Evolutionary conservation across 1,140 invertebrate species (phyloP).

Genomic region (Antheraea mylitta): DNA sequence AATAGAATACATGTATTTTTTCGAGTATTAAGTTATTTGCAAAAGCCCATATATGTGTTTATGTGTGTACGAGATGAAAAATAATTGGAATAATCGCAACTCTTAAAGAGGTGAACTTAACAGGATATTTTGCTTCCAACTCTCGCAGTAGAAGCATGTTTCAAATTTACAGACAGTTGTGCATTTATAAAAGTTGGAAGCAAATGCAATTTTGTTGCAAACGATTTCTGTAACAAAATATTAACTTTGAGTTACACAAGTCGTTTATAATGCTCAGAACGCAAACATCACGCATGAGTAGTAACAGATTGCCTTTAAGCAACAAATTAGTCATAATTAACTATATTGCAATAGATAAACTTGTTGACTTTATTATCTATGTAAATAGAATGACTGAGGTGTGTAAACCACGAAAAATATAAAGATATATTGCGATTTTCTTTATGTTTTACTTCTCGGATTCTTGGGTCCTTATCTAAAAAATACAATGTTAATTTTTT

Average conservation of each 20-base stretch:
- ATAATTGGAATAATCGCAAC: slow-evolving; percentile 6
- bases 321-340: no score
- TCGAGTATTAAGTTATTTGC: no score
- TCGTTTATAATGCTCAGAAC: neutral
- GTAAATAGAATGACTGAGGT: no score
- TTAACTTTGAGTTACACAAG: neutral
- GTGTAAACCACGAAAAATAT: no score
- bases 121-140: neutral
- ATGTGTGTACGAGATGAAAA: neutral
- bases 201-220: neutral
- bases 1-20: neutral
- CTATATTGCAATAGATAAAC: no score
- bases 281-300: neutral
- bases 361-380: no score
- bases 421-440: no score
- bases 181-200: neutral
- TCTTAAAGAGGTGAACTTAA: neutral
- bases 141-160: neutral
- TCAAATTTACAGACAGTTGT: neutral
- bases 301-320: no score
- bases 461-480: no score
- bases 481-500: no score
- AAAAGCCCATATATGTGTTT: no score
- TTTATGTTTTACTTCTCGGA: no score
- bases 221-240: neutral